Evolutionary conservation across 2,888 invertebrate genomes (phyloP), one percentile per base, ranked within the genome.

Genomic region (Doris montereyensis): DNA sequence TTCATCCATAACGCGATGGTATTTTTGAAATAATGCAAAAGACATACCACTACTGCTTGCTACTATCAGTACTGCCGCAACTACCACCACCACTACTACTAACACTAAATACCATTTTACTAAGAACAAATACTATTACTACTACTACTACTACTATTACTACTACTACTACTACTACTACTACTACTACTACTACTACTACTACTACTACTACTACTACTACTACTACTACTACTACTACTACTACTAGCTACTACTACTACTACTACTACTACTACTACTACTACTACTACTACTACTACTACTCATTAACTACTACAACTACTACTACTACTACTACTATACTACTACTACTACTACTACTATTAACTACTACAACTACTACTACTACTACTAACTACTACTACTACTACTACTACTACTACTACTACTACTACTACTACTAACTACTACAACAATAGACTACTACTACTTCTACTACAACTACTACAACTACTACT

Each of bases 361-460:
- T n/a, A n/a, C n/a, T n/a, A n/a, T n/a, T n/a, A n/a, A n/a, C n/a
- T n/a, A n/a, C n/a, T n/a, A n/a, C n/a, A n/a, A n/a, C n/a, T n/a
- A n/a, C n/a, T n/a, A n/a, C n/a, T n/a, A n/a, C n/a, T n/a, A n/a
- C n/a, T n/a, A n/a, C n/a, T n/a, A n/a, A n/a, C n/a, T n/a, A n/a
- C n/a, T n/a, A n/a, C n/a, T n/a, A 52, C 17, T 52, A 52, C 8
- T 13, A 8, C 17, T 10, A 10, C 52, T 52, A 52, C 17, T 52
- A 8, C 10, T 10, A 65, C 34, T 86, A 71, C 24, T 17, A 71
- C 17, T 17, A 32, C 35, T 17, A 71, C 13, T n/a, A n/a, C n/a
- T n/a, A n/a, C n/a, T n/a, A n/a, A n/a, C n/a, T n/a, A n/a, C n/a
- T n/a, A n/a, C n/a, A 17, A 68, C 28, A 17, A 68, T n/a, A n/a